Evolutionary conservation across 2,113 vertebrate genomes (phyloP), one percentile per base, ranked within the genome.

Genomic region (Alexandromys fortis): DNA sequence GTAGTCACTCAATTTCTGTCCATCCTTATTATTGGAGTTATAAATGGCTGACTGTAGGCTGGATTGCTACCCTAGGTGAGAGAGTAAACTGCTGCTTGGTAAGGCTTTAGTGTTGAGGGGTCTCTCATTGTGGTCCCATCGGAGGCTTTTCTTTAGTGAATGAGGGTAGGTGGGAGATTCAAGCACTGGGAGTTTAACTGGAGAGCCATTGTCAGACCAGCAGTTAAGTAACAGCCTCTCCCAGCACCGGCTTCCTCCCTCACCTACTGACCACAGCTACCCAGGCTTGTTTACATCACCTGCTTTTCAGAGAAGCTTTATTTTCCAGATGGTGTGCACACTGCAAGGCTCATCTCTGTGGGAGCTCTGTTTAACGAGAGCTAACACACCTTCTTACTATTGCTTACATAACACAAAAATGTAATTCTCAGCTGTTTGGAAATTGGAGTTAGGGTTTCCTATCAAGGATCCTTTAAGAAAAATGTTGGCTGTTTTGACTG

Each of bases 371-470:
- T 90, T 91, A 52, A 96, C 75, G 79, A 76, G 78, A 75, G 76
- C 61, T 75, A 94, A 49, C 24, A 67, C 21, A 76, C 82, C 86
- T 90, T 97, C 75, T 92, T 81, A 86, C 55, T 87, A 45, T 26
- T 92, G 65, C 47, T 93, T 96, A 94, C 90, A 76, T 92, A 97
- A 95, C 76, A 81, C 5, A 83, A 86, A 94, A 87, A 65, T 92
- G 35, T 95, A 79, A 88, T 95, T 94, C 88, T 94, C 73, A 92
- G 87, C 49, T 90, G 22, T 95, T 85, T 91, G 61, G 68, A 95
- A 97, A 90, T 65, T 42, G 17, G 38, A 94, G 42, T 94, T 76
- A 93, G 94, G 61, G 88, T 96, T 97, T 97, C 73, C 91, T 95
- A 63, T 49, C 70, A 88, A 38, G 38, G 35, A 93, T 5, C 55